These are phyloP conservation scores for Promerops cafer DNA, from an alignment of 2,113 vertebrate genomes.

Conservation along the genomic window DNA sequence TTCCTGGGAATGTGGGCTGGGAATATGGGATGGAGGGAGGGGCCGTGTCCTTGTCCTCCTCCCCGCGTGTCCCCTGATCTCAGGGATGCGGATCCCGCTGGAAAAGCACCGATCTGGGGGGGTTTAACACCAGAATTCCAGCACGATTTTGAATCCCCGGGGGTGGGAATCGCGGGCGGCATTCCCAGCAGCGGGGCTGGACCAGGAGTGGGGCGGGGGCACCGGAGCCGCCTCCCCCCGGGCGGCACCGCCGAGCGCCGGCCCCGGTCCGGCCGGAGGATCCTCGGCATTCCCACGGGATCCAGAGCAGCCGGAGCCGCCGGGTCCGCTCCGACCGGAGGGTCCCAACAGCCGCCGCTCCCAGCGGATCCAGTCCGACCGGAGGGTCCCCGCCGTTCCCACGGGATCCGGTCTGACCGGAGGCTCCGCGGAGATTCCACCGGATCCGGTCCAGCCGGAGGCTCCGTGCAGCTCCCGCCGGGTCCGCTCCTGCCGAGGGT, in stretches of 20 bases:
- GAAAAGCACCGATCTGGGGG: rapidly evolving
- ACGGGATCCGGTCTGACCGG: neutral
- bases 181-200: neutral
- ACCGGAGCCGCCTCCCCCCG: neutral
- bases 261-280: neutral
- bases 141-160: neutral
- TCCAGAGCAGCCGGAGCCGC: too few relatives aligned
- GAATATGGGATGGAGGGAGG: neutral
- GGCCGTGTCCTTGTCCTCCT: neutral
- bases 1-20: neutral
- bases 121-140: neutral
- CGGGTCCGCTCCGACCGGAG: neutral
- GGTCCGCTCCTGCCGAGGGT: neutral
- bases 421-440: neutral
- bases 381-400: neutral
- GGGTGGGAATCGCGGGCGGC: neutral
- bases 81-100: neutral
- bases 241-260: neutral
- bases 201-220: neutral
- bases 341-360: too few relatives aligned
- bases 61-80: neutral
- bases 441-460: neutral
- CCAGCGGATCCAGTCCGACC: neutral
- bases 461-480: neutral
- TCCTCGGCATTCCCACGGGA: neutral